Percentiles rank a stretch among this genome's conserved stretches.
Evolutionary conservation across 2,888 invertebrate species (phyloP).

Genomic region (Archips crataeganus): DNA sequence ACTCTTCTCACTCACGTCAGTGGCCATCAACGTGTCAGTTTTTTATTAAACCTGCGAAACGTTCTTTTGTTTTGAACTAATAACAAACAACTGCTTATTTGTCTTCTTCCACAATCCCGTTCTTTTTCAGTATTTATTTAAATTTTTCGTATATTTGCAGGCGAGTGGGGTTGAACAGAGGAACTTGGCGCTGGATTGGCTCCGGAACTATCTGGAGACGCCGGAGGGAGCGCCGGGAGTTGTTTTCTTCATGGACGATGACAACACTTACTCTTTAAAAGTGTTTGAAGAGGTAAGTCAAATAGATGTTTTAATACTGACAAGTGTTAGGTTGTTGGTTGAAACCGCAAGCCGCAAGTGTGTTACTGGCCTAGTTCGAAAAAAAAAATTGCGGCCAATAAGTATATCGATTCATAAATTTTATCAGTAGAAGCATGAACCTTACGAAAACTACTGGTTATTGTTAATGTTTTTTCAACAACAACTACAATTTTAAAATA

Average conservation of each 20-base stretch:
- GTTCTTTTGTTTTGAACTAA: background rate
- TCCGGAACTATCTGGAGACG: slow-evolving; percentile 86
- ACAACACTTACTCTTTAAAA: slow-evolving; percentile 96
- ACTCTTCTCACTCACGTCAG: too few species aligned
- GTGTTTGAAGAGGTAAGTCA: slow-evolving; percentile 93
- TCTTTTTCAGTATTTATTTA: slow-evolving; percentile 13
- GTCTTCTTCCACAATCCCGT: background rate
- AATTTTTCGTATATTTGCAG: slow-evolving; percentile 57
- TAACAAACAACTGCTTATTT: background rate
- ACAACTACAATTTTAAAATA: background rate
- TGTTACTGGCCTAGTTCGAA: too few species aligned
- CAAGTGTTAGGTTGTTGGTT: too few species aligned
- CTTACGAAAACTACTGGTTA: too few species aligned
- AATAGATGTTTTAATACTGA: background rate
- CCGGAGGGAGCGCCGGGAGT: slow-evolving; percentile 88
- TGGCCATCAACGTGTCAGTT: background rate
- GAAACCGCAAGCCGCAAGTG: too few species aligned
- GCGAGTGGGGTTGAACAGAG: slow-evolving; percentile 96
- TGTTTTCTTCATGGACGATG: slow-evolving; percentile 98
- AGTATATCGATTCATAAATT: too few species aligned
- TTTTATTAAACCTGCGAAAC: background rate
- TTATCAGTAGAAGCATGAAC: too few species aligned
- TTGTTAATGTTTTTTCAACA: background rate
- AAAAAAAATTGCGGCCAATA: too few species aligned
- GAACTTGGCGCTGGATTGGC: slow-evolving; percentile 94